Evolutionary conservation across 2,113 vertebrate species (phyloP), one percentile per base, ranked within the genome.

Genomic region (Hippoglossus stenolepis): DNA sequence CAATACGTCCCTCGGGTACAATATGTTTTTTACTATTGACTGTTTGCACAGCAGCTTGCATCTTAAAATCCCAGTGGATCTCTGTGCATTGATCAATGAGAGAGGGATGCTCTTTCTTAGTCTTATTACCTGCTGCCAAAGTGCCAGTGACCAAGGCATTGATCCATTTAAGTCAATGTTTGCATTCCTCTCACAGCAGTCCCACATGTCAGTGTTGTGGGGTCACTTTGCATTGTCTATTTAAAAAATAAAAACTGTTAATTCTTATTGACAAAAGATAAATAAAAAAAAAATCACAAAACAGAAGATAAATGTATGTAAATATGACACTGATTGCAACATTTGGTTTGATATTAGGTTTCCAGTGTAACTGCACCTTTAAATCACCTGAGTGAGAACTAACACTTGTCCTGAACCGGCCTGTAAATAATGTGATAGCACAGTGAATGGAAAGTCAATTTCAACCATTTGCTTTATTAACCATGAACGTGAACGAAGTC

Each of bases 391-490:
- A 43, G 18, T 21, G 20, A n/a, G 18, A n/a, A 20, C 2, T 20
- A 9, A 54, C 51, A 9, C 51, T 54, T n/a, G 31, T 31, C 31
- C 31, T 8, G 24, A 28, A 56, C 28, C 20, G 2, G 10, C 21
- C 38, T 79, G n/a, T 66, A 85, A 87, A 79, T 67, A 79, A 71
- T n/a, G 57, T 21, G 24, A 10, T 63, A 28, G 63, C 43, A 43
- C 69, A 80, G 70, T 17, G 64, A 85, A 54, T 65, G 87, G 82
- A 91, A 92, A 88, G 24, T 83, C 72, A 49, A 56, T 73, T 83
- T 73, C 74, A 82, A 66, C 68, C 61, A 26, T 90, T 82, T 76
- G 65, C 73, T 91, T 84, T 78, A 89, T 85, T 86, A 85, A 88
- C 86, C 84, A 76, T 23, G 79, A 85, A 73, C 80, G 76, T 75